A percentile compares a stretch with the other conserved stretches of the same genome.
phyloP scores from a whole-genome alignment of 1,140 invertebrate genomes.

The Pogonus chalceus region DNA sequence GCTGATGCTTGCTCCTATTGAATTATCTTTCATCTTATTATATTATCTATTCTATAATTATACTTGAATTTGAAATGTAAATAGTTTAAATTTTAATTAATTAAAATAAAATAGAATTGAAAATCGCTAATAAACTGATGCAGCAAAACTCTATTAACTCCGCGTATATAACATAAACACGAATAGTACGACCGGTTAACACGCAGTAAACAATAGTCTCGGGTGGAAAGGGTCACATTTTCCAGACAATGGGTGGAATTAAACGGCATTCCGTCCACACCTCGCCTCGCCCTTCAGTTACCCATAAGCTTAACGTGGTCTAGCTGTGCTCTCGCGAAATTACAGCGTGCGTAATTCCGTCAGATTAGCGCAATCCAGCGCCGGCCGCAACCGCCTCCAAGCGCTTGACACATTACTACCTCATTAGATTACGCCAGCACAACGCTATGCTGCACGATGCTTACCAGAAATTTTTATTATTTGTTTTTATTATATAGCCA shows the following conservation, averaged over 20 bases:
- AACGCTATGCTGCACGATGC: no score
- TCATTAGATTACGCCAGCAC: conserved; percentile 27
- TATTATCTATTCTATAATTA: no score
- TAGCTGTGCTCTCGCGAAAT: conserved; percentile 10
- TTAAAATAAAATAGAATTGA: no score
- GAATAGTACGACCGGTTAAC: not conserved
- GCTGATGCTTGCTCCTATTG: no score
- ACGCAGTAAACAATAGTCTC: not conserved
- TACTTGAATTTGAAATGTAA: no score
- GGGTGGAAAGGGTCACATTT: conserved; percentile 13
- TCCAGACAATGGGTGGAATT: conserved; percentile 27
- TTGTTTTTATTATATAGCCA: no score
- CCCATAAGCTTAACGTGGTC: not conserved
- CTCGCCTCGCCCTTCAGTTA: not conserved
- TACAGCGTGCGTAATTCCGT: conserved; percentile 29
- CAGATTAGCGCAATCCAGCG: conserved; percentile 32
- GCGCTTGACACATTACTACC: conserved; percentile 34
- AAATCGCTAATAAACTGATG: not conserved
- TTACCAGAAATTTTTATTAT: no score
- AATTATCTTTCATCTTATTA: no score
- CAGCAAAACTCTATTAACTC: no score
- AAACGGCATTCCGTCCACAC: conserved; percentile 13
- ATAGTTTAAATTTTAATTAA: no score
- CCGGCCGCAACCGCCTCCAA: conserved; percentile 18
- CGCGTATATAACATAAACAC: not conserved